Evolutionary conservation across 2,797 vertebrate genomes (phyloP).

Genomic region (Molossus molossus): DNA sequence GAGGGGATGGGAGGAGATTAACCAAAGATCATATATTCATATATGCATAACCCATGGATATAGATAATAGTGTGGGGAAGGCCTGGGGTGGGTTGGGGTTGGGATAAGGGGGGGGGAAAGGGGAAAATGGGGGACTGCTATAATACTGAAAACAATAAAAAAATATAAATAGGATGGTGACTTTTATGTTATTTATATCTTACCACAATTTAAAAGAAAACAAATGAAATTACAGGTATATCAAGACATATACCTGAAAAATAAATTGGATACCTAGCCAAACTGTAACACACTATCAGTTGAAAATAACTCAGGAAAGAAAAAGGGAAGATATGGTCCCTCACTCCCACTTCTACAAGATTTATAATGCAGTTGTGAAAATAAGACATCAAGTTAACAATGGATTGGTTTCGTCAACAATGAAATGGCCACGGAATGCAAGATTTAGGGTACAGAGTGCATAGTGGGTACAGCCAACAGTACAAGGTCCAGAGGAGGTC

Average conservation of each 20-base stretch:
- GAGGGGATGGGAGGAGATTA: background rate
- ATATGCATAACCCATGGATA: background rate
- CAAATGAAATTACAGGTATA: background rate
- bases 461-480: background rate
- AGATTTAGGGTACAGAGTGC: background rate
- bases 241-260: background rate
- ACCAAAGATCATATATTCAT: background rate
- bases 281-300: background rate
- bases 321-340: background rate
- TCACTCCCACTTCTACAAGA: background rate
- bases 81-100: background rate
- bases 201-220: background rate
- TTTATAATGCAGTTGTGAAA: background rate
- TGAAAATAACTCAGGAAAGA: constrained; percentile 38
- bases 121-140: background rate
- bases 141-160: background rate
- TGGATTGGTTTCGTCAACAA: background rate
- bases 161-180: background rate
- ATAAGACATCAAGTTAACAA: background rate
- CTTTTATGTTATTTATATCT: constrained; percentile 22
- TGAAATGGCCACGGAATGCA: background rate
- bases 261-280: background rate
- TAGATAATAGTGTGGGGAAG: background rate
- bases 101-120: background rate
- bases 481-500: background rate